Base-by-base conservation (phyloP, 2,113 vertebrate genomes). In the Plectropomus leopardus region DNA sequence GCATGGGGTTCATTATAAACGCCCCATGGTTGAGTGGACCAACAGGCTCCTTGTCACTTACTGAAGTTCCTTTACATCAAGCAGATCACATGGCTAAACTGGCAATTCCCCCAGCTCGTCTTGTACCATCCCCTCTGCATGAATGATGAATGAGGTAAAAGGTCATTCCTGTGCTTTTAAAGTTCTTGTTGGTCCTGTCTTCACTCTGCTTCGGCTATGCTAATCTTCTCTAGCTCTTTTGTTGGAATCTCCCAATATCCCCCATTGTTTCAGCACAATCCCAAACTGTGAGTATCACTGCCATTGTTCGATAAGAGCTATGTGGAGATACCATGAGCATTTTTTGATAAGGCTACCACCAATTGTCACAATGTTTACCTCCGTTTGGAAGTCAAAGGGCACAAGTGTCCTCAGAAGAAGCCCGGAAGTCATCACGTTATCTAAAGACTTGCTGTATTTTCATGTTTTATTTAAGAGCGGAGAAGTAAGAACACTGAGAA, bases 251-350 rank as follows among this genome's bases (percentile, higher is more conserved):
- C 26, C 64, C 34, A 59, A 58, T 3, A 65, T 44, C 51, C 76
- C 24, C 24, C 68, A 79, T 44, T 44, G 66, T 68, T 70, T 16
- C 36, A 61, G 66, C 32, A 71, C 70, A 81, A 36, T 83, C 36
- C 55, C 30, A 57, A 78, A 72, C 44, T 42, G 11, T 40, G 42
- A 50, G 17, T 72, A 83, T 90, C 78, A 9, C 26, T 45, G 1
- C 50, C 63, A 88, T 90, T 93, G 89, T 91, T 87, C 76, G 87
- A 88, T 88, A 82, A 78, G 48, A 45, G 7, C 61, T 32, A 40
- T 0, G 28, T 15, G 2, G 53, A 53, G 57, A 77, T 59, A 74
- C 61, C 32, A 11, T 9, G 9, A 50, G 53, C 53, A 55, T 71
- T 82, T n/a, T 71, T 84, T 72, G 78, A 86, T 91, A 88, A 93